Percentiles rank a stretch among this genome's conserved stretches.
phyloP scores from a whole-genome alignment of 30 jellyfish, hydroid and myxozoan genomes.

The Sanderia malayensis region DNA sequence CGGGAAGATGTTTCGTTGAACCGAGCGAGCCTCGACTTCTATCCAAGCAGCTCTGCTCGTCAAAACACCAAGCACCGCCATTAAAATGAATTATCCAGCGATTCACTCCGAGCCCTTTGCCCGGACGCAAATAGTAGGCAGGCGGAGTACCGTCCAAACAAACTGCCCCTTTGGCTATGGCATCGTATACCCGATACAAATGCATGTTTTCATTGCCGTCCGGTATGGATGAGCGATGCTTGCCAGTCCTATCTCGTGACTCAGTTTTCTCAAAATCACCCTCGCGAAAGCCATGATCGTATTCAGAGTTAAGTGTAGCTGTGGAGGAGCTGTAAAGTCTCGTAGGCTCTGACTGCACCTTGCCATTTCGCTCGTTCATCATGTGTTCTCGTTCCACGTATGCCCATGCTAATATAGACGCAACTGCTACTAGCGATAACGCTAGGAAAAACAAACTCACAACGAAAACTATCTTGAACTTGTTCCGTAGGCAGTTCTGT shows the following conservation, averaged over 20 bases:
- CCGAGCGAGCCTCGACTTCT: conserved; percentile 97
- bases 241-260: neutral
- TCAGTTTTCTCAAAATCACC: neutral
- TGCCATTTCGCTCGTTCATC: conserved; percentile 25
- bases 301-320: neutral
- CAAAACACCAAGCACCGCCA: conserved; percentile 99
- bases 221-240: conserved; percentile 53
- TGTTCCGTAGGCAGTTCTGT: conserved; percentile 13
- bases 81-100: conserved; percentile 95
- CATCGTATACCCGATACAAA: conserved; percentile 76
- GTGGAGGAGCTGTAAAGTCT: conserved; percentile 50
- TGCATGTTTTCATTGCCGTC: conserved; percentile 65
- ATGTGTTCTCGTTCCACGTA: conserved; percentile 36
- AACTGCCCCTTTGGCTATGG: conserved; percentile 86
- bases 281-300: neutral
- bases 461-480: conserved; percentile 34
- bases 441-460: conserved; percentile 24
- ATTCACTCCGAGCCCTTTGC: conserved; percentile 78
- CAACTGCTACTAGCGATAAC: conserved; percentile 42
- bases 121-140: conserved; percentile 96
- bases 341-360: conserved; percentile 51
- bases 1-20: conserved; percentile 86
- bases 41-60: conserved; percentile 88
- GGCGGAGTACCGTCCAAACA: conserved; percentile 99
- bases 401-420: conserved; percentile 64